Conservation (phyloP, 2,113 vertebrate genomes). For the Bolborhynchus lineola region DNA sequence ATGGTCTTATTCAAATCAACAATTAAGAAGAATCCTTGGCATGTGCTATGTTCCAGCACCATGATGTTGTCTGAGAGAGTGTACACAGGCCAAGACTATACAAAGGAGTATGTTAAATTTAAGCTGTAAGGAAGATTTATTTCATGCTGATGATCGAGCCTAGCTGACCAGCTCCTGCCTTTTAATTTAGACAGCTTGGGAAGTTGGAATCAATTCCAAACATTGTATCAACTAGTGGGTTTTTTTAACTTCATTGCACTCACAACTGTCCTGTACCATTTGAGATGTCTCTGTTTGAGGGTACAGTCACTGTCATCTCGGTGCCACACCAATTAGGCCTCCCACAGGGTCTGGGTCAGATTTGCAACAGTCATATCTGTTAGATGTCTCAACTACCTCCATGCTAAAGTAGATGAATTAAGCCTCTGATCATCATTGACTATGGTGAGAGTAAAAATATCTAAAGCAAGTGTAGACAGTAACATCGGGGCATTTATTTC, state of each 20-base stretch:
- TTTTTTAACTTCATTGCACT: background rate
- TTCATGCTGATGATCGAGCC: background rate
- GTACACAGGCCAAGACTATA: background rate
- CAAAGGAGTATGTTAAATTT: rapidly evolving
- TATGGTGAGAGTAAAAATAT: background rate
- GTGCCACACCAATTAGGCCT: background rate
- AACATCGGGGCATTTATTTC: background rate
- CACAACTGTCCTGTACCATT: background rate
- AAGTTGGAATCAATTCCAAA: background rate
- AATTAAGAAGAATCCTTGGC: background rate
- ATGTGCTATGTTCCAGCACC: background rate
- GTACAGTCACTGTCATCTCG: background rate
- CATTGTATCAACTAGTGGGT: background rate
- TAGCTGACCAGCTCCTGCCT: background rate
- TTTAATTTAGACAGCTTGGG: background rate
- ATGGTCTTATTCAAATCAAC: background rate
- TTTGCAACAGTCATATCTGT: background rate
- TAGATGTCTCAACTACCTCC: background rate
- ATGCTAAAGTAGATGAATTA: background rate
- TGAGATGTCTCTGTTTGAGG: background rate
- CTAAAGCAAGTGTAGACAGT: background rate
- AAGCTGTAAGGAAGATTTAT: background rate
- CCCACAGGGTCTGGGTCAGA: background rate
- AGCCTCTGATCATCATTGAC: background rate
- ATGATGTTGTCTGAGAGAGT: background rate